Conservation (phyloP, 2,797 vertebrate genomes). For the Phrynocephalus vlangalii region DNA sequence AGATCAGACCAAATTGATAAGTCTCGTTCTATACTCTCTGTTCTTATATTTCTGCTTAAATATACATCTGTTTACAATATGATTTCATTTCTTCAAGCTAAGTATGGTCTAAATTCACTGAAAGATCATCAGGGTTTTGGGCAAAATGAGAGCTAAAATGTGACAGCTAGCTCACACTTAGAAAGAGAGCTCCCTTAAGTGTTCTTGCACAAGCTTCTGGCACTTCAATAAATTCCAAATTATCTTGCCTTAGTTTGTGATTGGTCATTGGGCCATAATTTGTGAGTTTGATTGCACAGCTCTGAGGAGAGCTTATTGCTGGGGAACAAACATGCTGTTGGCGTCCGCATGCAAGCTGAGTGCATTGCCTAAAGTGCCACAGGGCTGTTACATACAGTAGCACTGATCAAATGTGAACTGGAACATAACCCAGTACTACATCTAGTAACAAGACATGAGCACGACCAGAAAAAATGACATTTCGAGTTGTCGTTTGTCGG, state of each 20-base stretch:
- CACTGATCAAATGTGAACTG: not conserved
- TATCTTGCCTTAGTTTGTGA: too few relatives aligned
- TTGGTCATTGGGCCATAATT: too few relatives aligned
- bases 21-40: too few relatives aligned
- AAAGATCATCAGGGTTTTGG: not conserved
- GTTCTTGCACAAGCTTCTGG: too few relatives aligned
- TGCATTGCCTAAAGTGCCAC: not conserved
- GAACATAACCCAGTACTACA: not conserved
- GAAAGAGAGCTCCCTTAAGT: too few relatives aligned
- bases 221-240: too few relatives aligned
- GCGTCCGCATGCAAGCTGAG: not conserved
- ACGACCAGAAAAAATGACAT: too few relatives aligned
- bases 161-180: too few relatives aligned
- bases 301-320: not conserved
- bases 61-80: not conserved
- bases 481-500: too few relatives aligned
- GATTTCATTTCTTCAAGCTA: not conserved
- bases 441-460: not conserved
- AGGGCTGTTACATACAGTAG: not conserved
- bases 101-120: not conserved
- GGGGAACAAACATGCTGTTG: not conserved
- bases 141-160: not conserved
- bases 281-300: too few relatives aligned
- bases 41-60: not conserved
- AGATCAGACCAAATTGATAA: constrained; percentile 3